A percentile compares a stretch with the other conserved stretches of the same genome.
phyloP scores from a whole-genome alignment of 2,113 vertebrate species.

The Microcebus tavaratra region DNA sequence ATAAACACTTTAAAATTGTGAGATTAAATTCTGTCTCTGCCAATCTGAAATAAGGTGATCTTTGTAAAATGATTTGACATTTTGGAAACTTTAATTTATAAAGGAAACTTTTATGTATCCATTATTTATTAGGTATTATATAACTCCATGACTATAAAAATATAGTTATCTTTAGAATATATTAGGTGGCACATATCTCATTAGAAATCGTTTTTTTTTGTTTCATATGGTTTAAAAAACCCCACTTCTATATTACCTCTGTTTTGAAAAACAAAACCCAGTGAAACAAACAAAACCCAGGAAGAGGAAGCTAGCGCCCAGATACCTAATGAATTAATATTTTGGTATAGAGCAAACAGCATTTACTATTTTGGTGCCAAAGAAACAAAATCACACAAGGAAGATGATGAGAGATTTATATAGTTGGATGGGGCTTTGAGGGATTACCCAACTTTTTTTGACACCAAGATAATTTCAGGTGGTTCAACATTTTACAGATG shows the following conservation, averaged over 20 bases:
- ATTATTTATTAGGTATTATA: not conserved
- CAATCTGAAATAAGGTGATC: not conserved
- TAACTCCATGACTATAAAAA: not conserved
- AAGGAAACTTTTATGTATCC: not conserved
- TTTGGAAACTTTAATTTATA: not conserved
- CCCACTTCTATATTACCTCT: not conserved
- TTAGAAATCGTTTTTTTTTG: not conserved
- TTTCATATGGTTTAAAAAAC: not conserved
- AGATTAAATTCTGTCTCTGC: slow-evolving; percentile 7
- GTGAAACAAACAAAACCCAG: not conserved
- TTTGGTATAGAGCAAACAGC: not conserved
- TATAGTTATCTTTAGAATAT: not conserved
- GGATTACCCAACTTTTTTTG: not conserved
- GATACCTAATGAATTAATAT: not conserved
- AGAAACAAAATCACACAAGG: not conserved
- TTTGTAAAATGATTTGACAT: not conserved
- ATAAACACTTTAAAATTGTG: not conserved
- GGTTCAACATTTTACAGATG: not conserved
- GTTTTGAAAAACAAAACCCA: not conserved
- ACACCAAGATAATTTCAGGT: not conserved
- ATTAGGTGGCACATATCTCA: not conserved
- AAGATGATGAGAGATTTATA: not conserved
- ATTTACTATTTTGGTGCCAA: not conserved
- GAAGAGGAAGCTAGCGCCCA: not conserved
- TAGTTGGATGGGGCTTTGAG: not conserved